These are phyloP conservation scores for Xestia xanthographa DNA, from an alignment of 2,888 invertebrate genomes.

Conservation along the genomic window DNA sequence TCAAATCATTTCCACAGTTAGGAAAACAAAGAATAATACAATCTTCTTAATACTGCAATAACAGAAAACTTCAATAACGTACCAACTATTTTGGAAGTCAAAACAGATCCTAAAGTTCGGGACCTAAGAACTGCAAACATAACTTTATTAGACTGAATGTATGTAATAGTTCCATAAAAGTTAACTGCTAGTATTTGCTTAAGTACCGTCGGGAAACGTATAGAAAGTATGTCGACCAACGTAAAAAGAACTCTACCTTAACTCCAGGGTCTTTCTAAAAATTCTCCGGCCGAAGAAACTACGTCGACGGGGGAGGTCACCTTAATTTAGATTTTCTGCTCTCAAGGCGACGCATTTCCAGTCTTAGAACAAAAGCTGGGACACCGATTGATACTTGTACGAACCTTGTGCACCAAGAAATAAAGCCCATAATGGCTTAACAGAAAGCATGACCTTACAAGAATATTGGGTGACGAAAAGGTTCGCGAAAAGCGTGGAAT, in stretches of 20 bases:
- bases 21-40: constrained; percentile 53
- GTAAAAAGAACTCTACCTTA: constrained; percentile 67
- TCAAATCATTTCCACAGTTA: constrained; percentile 32
- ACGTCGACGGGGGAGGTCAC: constrained; percentile 73
- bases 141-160: constrained; percentile 83
- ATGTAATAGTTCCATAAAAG: constrained; percentile 86
- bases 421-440: constrained; percentile 73
- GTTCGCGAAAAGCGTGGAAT: constrained; percentile 73
- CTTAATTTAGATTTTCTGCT: constrained; percentile 79
- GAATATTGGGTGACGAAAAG: constrained; percentile 81
- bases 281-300: constrained; percentile 63
- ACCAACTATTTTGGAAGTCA: constrained; percentile 61
- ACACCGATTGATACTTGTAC: constrained; percentile 62
- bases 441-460: constrained; percentile 73
- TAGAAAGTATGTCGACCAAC: constrained; percentile 69
- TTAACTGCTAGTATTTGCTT: constrained; percentile 85
- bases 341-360: constrained; percentile 80
- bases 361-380: constrained; percentile 83
- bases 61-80: constrained; percentile 53
- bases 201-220: constrained; percentile 77
- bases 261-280: constrained; percentile 59
- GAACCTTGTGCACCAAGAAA: constrained; percentile 68
- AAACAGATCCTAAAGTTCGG: constrained; percentile 69
- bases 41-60: constrained; percentile 46
- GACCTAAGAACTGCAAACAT: constrained; percentile 76